phyloP scores from a whole-genome alignment of 53 echinoderm and acorn worm genomes.

The Mesocentrotus franciscanus region DNA sequence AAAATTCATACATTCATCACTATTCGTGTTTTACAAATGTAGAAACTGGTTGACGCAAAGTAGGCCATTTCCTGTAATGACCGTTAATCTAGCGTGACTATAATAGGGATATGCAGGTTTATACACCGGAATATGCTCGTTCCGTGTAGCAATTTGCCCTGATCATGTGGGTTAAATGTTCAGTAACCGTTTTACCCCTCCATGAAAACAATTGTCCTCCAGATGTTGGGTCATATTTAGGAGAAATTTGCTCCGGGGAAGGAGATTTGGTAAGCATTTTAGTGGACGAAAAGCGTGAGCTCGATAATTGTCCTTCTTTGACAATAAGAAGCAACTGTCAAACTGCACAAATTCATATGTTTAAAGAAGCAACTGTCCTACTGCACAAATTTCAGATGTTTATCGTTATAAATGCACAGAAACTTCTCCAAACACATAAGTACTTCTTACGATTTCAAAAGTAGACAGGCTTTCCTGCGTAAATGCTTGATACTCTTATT shows the following conservation, averaged over 20 bases:
- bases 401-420: no score
- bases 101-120: neutral
- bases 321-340: no score
- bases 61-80: slow-evolving; percentile 4
- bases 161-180: neutral
- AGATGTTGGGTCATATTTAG: slow-evolving; percentile 14
- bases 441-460: no score
- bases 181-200: neutral
- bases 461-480: no score
- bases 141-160: neutral
- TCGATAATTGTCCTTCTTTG: no score
- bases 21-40: neutral
- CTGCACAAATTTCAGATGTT: no score
- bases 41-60: neutral
- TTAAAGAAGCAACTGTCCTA: no score
- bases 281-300: neutral
- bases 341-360: no score
- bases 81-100: neutral
- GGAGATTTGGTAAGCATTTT: neutral
- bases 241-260: neutral
- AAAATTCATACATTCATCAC: slow-evolving; percentile 36
- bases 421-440: no score
- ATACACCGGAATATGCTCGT: neutral
- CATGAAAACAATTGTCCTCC: neutral
- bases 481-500: no score